These are phyloP conservation scores for Oceanites oceanicus DNA, from an alignment of 2,113 vertebrate species.

Conservation along the genomic window DNA sequence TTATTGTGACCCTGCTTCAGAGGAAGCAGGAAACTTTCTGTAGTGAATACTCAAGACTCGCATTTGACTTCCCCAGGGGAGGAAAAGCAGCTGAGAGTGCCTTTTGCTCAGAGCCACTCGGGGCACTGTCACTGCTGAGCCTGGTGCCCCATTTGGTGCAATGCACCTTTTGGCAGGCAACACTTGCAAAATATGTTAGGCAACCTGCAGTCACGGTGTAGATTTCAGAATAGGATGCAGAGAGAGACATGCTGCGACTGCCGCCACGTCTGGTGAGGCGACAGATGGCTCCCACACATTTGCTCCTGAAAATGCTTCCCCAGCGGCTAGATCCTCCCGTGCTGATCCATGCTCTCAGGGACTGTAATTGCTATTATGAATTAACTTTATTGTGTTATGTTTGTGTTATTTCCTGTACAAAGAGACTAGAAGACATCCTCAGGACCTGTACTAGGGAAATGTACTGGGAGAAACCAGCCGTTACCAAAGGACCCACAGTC, in stretches of 20 bases:
- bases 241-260: not conserved
- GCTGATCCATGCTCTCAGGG: not conserved
- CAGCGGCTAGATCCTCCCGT: not conserved
- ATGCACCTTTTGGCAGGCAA: slow-evolving; percentile 5
- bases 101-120: not conserved
- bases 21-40: not conserved
- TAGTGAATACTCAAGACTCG: not conserved
- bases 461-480: not conserved
- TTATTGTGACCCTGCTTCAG: not conserved
- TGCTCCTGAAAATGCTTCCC: not conserved
- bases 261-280: not conserved
- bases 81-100: not conserved
- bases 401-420: not conserved
- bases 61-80: not conserved
- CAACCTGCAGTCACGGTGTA: not conserved
- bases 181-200: not conserved
- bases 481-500: not conserved
- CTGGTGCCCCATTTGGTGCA: not conserved
- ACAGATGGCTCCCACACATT: slow-evolving; percentile 45
- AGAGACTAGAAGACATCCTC: not conserved
- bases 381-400: not conserved
- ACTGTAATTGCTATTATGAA: not conserved
- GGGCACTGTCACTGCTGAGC: not conserved
- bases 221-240: not conserved
- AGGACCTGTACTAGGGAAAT: not conserved